Evolutionary conservation across 2,113 vertebrate species (phyloP), one percentile per base, ranked within the genome.

Genomic region (Myotis yumanensis): DNA sequence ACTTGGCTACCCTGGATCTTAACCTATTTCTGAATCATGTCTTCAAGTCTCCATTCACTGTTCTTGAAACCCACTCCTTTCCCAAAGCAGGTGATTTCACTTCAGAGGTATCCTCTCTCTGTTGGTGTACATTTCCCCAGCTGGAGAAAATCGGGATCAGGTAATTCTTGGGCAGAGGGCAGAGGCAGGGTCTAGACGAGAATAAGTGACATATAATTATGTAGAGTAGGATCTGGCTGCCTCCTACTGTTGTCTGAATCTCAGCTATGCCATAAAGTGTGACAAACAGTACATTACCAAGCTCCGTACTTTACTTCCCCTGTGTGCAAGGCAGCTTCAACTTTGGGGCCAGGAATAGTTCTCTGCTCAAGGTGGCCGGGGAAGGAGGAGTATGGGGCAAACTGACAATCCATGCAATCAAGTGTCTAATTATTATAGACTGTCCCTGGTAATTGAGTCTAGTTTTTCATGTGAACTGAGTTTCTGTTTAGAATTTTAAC

Each of bases 401-500:
- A 77, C 5, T 59, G 68, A 89, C 77, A 95, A 87, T 76, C 72
- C 62, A 35, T 46, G 75, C 40, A 85, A 73, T 91, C 83, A 93
- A 71, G 54, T 43, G 86, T 81, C 91, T 93, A 97, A 96, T 97
- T 96, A 94, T 83, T 90, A 76, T 14, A 79, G 69, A 76, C 87
- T 72, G 86, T 75, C 92, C 92, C 84, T 75, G 3, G 17, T 95
- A 86, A 93, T 52, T 94, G 77, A 89, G 88, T 83, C 84, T 94
- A 93, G 68, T 66, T 95, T 87, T 90, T 28, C 81, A 48, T 76
- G 64, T 52, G n/a, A 95, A 30, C 48, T 46, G 51, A 90, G 35
- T 83, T 94, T 94, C 80, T 84, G 93, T 95, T 92, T 81, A 84
- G 8, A 95, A 46, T 94, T 96, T 96, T 95, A 97, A 94, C 3